Evolutionary conservation across 64 coral and sea anemone species (phyloP).

Genomic region (Dendronephthya gigantea): DNA sequence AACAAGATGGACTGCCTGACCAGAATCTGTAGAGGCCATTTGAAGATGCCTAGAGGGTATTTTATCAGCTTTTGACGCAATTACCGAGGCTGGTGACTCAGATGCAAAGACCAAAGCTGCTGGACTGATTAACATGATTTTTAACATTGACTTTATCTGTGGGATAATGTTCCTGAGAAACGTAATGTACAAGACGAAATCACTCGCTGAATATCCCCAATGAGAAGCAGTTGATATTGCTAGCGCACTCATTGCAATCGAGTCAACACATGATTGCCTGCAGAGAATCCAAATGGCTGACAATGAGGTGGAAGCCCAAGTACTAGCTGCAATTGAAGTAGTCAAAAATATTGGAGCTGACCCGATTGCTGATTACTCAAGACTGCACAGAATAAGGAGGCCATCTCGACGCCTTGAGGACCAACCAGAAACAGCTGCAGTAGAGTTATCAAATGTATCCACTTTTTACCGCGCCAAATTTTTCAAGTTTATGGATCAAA

Average conservation of each 20-base stretch:
- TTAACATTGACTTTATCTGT: slow-evolving; percentile 6
- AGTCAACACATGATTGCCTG: neutral
- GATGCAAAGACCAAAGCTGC: neutral
- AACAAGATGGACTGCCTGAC: neutral
- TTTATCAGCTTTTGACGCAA: neutral
- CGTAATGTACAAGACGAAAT: neutral
- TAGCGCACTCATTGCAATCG: neutral
- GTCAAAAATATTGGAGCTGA: neutral
- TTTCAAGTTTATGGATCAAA: slow-evolving; percentile 1
- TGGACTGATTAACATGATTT: neutral
- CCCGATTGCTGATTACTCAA: neutral
- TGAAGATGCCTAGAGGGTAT: neutral
- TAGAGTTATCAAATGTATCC: neutral
- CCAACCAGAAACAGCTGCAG: neutral
- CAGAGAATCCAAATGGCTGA: neutral
- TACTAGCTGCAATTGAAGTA: neutral
- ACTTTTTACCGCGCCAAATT: neutral
- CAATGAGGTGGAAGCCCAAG: neutral
- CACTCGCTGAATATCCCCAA: neutral
- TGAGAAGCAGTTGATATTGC: neutral
- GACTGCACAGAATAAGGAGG: too few relatives aligned
- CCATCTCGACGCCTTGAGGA: too few relatives aligned
- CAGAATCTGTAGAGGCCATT: neutral
- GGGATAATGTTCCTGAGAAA: neutral
- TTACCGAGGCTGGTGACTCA: neutral